Evolutionary conservation across 2,888 invertebrate species (phyloP), one percentile per base, ranked within the genome.

Genomic region (Hyposoter didymator): DNA sequence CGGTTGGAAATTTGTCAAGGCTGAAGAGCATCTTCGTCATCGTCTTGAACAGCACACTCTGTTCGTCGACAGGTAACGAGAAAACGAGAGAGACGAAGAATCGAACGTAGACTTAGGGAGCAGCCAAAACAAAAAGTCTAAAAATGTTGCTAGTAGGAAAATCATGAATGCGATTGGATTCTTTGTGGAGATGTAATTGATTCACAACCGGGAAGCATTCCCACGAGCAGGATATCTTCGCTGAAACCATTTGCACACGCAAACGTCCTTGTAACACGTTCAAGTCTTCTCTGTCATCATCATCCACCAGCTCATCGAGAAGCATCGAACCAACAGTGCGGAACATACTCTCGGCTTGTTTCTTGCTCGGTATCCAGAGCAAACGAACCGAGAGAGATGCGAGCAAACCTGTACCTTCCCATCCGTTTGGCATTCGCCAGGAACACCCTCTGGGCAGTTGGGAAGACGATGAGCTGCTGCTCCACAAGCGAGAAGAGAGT

Each of bases 1-100:
- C 72, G 84, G 43, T 79, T 70, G 79, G 82, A 85, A 82, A 86
- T 86, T 88, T 86, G 76, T 86, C 86, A 88, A 64, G 52, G 66
- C 78, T 79, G 78, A 84, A 81, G 72, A 79, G 76, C 81, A 49
- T 85, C 72, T 85, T 82, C 75, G 79, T 82, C 85, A 82, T 79
- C 75, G 70, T 82, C 85, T 72, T 12, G 19, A 62, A 28, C 32
- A 75, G 39, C 39, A 69, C 79, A 59, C 67, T 70, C 70, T 35
- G 35, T 32, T 76, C 22, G 74, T 22, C 82, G 82, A 80, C 59
- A 66, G 79, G 79, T 85, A 80, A 80, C 59, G 76, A 78, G 78
- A 74, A 49, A 82, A 49, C 5, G 39, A 72, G 22, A 39, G 19
- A 72, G 79, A 52, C 49, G 22, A 45, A 35, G 52, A 52, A 67